Percentiles rank a stretch among this genome's conserved stretches.
Evolutionary conservation across 2,888 invertebrate genomes (phyloP).

Genomic region (Pollenia amentaria): DNA sequence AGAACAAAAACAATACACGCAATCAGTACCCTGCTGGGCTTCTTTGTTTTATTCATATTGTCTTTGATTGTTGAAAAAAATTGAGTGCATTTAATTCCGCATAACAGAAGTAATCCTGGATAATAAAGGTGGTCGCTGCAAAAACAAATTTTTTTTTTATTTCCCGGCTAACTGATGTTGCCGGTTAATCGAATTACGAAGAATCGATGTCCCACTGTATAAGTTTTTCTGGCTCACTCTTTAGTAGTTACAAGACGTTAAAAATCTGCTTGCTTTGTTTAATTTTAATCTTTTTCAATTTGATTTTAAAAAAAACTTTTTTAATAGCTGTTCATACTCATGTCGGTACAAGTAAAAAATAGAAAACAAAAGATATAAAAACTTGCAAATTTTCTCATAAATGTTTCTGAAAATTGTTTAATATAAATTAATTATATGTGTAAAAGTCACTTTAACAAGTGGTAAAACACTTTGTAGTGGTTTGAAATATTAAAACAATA

Average conservation of each 20-base stretch:
- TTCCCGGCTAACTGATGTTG: too few species aligned
- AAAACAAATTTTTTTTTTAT: too few species aligned
- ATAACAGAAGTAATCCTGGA: too few species aligned
- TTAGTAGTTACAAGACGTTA: not conserved
- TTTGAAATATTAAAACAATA: constrained; percentile 71
- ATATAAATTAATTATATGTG: constrained; percentile 70
- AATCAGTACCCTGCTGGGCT: too few species aligned
- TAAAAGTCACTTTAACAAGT: constrained; percentile 69
- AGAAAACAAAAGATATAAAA: constrained; percentile 13
- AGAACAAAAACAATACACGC: too few species aligned
- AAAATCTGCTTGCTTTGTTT: not conserved
- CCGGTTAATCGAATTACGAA: too few species aligned
- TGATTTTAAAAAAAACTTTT: not conserved
- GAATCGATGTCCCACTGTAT: too few species aligned
- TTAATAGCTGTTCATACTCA: constrained; percentile 1
- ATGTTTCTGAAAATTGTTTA: constrained; percentile 61
- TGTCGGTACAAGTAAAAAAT: not conserved
- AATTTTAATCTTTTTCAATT: constrained; percentile 15
- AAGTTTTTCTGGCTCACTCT: too few species aligned
- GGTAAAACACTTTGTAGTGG: constrained; percentile 72
- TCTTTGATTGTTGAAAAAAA: too few species aligned
- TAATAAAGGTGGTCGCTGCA: too few species aligned
- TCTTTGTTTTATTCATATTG: too few species aligned
- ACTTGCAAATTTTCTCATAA: constrained; percentile 48
- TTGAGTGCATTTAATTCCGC: too few species aligned